A percentile compares a stretch with the other conserved stretches of the same genome.
Conservation (phyloP, 2,113 vertebrate species). For the Martes martes region DNA sequence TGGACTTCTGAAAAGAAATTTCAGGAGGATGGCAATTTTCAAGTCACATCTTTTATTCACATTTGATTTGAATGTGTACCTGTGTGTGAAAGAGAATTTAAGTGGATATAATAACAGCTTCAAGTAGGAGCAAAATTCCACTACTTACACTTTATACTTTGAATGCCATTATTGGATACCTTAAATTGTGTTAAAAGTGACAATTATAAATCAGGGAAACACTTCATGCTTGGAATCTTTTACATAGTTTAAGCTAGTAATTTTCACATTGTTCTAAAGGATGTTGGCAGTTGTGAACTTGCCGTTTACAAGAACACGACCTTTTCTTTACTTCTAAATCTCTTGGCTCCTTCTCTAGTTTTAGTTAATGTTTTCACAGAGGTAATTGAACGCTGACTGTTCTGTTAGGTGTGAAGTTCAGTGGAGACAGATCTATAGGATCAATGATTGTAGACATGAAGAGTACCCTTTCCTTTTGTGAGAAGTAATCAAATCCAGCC, state of each 20-base stretch:
- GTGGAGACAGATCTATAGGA: constrained; percentile 3
- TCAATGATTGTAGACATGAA: not conserved
- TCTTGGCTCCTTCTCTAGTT: not conserved
- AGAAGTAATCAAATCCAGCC: not conserved
- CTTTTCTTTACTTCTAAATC: constrained; percentile 42
- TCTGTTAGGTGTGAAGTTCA: constrained; percentile 24
- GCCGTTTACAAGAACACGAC: not conserved
- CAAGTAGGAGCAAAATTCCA: constrained; percentile 31
- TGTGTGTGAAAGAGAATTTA: constrained; percentile 75
- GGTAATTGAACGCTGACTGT: constrained; percentile 53
- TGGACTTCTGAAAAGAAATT: constrained; percentile 43
- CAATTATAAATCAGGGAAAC: constrained; percentile 60
- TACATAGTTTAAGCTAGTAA: constrained; percentile 7
- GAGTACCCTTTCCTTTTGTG: not conserved
- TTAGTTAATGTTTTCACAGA: constrained; percentile 49
- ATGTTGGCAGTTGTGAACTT: not conserved
- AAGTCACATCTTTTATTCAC: constrained; percentile 72
- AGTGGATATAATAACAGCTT: constrained; percentile 70
- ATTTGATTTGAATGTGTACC: constrained; percentile 72
- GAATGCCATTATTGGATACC: constrained; percentile 36
- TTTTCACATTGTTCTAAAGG: constrained; percentile 32
- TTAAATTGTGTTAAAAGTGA: constrained; percentile 58
- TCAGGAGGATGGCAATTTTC: constrained; percentile 53
- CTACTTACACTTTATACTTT: constrained; percentile 35
- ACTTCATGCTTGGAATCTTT: constrained; percentile 56